These are phyloP conservation scores for Dunckerocampus dactyliophorus DNA, from an alignment of 2,113 vertebrate genomes.

Conservation along the genomic window DNA sequence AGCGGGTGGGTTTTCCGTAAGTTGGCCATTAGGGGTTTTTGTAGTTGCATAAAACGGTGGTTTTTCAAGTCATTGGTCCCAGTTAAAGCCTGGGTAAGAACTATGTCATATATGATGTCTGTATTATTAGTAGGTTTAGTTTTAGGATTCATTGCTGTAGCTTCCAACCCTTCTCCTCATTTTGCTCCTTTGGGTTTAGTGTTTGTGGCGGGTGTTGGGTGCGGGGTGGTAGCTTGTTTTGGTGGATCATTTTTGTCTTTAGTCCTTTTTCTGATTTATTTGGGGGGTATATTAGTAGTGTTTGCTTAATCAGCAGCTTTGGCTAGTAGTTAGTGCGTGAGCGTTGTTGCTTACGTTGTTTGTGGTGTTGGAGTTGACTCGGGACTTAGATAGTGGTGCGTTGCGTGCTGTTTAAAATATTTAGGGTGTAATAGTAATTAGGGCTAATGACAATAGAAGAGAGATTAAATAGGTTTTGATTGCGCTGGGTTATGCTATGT, in stretches of 20 bases:
- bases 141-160: background rate
- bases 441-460: background rate
- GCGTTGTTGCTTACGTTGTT: conserved; percentile 17
- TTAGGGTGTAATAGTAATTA: accelerated
- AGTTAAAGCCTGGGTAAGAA: conserved; percentile 38
- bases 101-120: conserved; percentile 26
- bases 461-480: background rate
- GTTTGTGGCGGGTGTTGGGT: background rate
- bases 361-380: conserved; percentile 30
- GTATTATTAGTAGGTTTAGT: conserved; percentile 23
- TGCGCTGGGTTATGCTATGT: too few species aligned
- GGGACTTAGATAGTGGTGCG: background rate
- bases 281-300: background rate
- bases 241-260: background rate
- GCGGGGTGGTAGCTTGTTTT: background rate
- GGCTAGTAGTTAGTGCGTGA: conserved; percentile 11
- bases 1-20: background rate
- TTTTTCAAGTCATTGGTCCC: conserved; percentile 42
- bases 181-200: background rate
- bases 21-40: background rate
- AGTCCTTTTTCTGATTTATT: background rate
- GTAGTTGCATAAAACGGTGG: conserved; percentile 21
- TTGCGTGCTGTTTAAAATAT: conserved; percentile 23
- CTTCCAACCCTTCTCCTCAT: background rate
- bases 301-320: background rate